Base-by-base conservation (phyloP, 2,888 invertebrate species). In the Trissolcus brochymenae region DNA sequence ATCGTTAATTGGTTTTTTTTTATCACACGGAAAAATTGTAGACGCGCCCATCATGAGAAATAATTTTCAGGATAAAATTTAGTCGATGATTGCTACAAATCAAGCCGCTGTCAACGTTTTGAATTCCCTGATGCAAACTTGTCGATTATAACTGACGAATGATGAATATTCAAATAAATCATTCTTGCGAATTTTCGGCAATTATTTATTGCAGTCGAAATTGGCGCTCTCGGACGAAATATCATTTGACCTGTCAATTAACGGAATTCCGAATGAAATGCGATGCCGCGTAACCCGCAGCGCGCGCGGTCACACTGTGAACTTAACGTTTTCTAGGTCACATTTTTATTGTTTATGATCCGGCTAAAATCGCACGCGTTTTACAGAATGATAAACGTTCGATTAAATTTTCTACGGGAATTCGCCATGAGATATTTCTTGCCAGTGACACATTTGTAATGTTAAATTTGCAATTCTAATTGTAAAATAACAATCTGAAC, bases 191-290 rank as follows among this genome's bases (percentile, higher is more conserved):
- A 49, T 68, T 68, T 68, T 55, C 54, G 17, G 25, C 61, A 55
- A 61, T 61, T 55, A 61, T 68, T 68, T 61, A 68, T 68, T 21
- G 50, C 50, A 14, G 21, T 9, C 21, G 21, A 19, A 51, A 17
- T 19, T n/a, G 11, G 19, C 11, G 6, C 9, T 17, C 19, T 17
- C 11, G 51, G 9, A 25, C 6, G 29, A 57, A 71, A 56, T 71
- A 71, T 62, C 70, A 62, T 71, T 62, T 29, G 11, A 25, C 19
- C 21, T 60, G 70, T 62, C 70, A 71, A 71, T 71, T 71, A 71
- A 56, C 40, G 40, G 35, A 51, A 43, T 40, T 2, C 35, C 9
- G 21, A 62, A 51, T 51, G 71, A 71, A 64, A 64, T 46, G 56
- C 57, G 53, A 53, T 19, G 25, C 11, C 6, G 16, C 35, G 16